Conservation (phyloP, 2,113 vertebrate species). For the Macrotis lagotis region DNA sequence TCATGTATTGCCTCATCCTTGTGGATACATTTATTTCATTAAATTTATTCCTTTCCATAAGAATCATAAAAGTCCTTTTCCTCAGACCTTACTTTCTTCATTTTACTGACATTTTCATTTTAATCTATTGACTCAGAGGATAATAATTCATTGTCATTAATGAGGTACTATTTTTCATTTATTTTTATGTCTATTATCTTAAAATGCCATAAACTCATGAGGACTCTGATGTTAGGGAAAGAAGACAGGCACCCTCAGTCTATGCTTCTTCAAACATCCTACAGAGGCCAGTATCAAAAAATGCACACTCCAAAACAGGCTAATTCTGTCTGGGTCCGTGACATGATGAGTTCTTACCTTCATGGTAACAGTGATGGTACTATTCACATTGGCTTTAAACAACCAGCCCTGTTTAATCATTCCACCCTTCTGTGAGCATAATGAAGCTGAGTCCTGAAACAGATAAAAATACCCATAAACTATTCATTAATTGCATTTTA, state of each 20-base stretch:
- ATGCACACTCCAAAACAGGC: constrained; percentile 3
- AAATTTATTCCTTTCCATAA: constrained; percentile 9
- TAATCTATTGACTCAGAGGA: constrained; percentile 57
- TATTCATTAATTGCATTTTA: background rate
- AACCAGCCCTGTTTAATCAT: constrained; percentile 98
- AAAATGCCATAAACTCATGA: constrained; percentile 32
- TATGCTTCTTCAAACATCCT: background rate
- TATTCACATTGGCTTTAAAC: constrained; percentile 97
- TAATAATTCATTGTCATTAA: constrained; percentile 40
- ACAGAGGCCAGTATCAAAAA: background rate
- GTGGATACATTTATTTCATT: background rate
- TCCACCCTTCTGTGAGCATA: constrained; percentile 96
- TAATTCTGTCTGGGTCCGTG: background rate
- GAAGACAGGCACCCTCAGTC: background rate
- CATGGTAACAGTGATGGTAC: constrained; percentile 97
- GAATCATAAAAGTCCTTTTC: constrained; percentile 18
- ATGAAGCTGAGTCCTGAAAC: constrained; percentile 90
- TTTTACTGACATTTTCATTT: constrained; percentile 54
- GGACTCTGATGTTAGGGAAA: background rate
- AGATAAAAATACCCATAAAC: constrained; percentile 48
- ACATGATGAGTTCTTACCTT: constrained; percentile 87
- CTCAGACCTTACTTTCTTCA: constrained; percentile 64
- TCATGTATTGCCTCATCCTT: background rate
- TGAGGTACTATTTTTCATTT: constrained; percentile 26
- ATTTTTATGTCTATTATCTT: constrained; percentile 44